Conservation (phyloP, 2,113 vertebrate genomes). For the Marcusenius ussheri region DNA sequence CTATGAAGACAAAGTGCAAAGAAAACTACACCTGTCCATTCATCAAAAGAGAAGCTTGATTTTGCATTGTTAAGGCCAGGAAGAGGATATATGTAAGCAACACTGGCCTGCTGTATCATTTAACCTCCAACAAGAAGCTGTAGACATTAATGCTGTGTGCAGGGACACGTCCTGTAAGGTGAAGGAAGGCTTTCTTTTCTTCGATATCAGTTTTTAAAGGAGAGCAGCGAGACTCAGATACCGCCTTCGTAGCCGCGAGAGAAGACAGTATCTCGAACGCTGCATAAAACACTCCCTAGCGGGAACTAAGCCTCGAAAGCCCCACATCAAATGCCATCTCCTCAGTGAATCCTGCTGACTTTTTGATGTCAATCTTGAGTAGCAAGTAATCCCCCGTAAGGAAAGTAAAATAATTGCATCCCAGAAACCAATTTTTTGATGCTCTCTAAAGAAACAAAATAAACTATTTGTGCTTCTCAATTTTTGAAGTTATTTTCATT, state of each 20-base stretch:
- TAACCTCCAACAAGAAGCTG: neutral
- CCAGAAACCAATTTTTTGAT: slow-evolving; percentile 37
- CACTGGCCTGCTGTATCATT: neutral
- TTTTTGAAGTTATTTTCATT: slow-evolving; percentile 34
- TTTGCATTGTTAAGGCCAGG: neutral
- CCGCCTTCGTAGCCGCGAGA: neutral
- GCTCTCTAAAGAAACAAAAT: slow-evolving; percentile 23
- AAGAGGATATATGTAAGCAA: neutral
- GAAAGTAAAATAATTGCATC: slow-evolving; percentile 41
- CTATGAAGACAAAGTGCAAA: neutral
- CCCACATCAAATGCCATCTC: slow-evolving; percentile 15
- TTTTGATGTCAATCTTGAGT: slow-evolving; percentile 10
- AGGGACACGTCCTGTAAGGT: neutral
- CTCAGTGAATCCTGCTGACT: slow-evolving; percentile 11
- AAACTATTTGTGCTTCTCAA: slow-evolving; percentile 33
- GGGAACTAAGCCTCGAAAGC: neutral
- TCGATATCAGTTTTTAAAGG: neutral
- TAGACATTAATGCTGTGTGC: neutral
- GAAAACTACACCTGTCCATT: neutral
- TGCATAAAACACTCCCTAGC: slow-evolving; percentile 8
- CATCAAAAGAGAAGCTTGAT: neutral
- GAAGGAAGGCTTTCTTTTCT: too few relatives aligned
- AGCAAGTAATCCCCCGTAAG: slow-evolving; percentile 27
- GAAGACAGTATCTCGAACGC: neutral
- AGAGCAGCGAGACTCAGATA: neutral